Evolutionary conservation across 2,888 invertebrate genomes (phyloP).

Genomic region (Malthinus seriepunctatus): DNA sequence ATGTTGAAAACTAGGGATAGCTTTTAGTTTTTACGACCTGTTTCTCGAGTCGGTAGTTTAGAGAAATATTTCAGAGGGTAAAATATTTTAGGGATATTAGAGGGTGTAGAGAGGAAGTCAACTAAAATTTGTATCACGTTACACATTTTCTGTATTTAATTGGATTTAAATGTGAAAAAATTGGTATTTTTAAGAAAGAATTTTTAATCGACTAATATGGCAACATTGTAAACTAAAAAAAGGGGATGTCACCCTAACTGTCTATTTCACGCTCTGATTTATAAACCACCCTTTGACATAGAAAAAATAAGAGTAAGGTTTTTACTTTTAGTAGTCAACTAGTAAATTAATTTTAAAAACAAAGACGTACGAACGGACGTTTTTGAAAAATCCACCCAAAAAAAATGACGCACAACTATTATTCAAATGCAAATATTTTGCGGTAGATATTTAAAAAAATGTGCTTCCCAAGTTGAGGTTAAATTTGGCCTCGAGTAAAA

Average conservation of each 20-base stretch:
- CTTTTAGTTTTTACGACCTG: slow-evolving; percentile 40
- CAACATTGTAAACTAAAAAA: slow-evolving; percentile 8
- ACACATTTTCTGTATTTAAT: too few relatives aligned
- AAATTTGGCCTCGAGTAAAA: too few relatives aligned
- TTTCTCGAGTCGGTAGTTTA: slow-evolving; percentile 35
- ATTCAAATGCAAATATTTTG: too few relatives aligned
- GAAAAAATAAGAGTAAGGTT: slow-evolving; percentile 13
- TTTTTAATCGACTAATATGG: slow-evolving; percentile 5
- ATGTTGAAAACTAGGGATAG: slow-evolving; percentile 30
- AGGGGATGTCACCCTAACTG: slow-evolving; percentile 29
- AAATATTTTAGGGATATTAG: slow-evolving; percentile 7
- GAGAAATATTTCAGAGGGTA: slow-evolving; percentile 24
- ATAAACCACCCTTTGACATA: slow-evolving; percentile 25
- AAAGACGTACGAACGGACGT: too few relatives aligned
- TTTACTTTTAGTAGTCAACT: slow-evolving; percentile 9
- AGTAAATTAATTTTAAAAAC: neutral
- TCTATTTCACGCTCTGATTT: slow-evolving; percentile 32
- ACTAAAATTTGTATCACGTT: neutral
- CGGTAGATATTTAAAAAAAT: too few relatives aligned
- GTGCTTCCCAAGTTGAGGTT: too few relatives aligned
- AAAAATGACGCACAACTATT: too few relatives aligned
- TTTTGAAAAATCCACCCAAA: too few relatives aligned
- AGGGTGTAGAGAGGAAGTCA: neutral
- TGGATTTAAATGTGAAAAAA: neutral
- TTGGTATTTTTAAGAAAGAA: neutral